phyloP scores from a whole-genome alignment of 2,888 invertebrate genomes.

The Amiota communis region DNA sequence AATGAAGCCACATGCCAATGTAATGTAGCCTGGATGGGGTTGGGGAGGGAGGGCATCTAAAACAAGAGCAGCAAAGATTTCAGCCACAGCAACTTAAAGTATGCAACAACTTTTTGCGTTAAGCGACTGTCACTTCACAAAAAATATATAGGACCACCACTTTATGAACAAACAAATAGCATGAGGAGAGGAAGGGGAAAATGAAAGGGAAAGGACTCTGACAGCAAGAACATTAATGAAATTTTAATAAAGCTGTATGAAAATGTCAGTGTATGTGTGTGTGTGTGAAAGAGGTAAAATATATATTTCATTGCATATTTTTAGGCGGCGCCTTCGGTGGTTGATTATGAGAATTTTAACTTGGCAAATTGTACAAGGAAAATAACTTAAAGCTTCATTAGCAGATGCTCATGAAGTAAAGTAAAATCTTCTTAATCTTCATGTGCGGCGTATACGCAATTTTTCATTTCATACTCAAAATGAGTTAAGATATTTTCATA shows the following conservation, averaged over 20 bases:
- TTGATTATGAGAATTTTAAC: not conserved
- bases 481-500: constrained; percentile 20
- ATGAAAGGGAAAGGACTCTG: not conserved
- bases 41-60: not conserved
- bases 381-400: constrained; percentile 61
- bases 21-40: not conserved
- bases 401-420: constrained; percentile 32
- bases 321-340: not conserved
- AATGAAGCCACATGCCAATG: too few relatives aligned
- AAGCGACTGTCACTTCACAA: constrained; percentile 12
- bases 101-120: constrained; percentile 46
- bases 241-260: constrained; percentile 59
- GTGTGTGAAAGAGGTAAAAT: not conserved
- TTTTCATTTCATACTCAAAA: constrained; percentile 53
- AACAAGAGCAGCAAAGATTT: constrained; percentile 11
- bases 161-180: too few relatives aligned
- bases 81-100: constrained; percentile 50
- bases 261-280: not conserved
- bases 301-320: constrained; percentile 38
- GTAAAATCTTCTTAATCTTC: too few relatives aligned
- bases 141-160: not conserved
- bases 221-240: constrained; percentile 52
- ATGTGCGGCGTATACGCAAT: constrained; percentile 52
- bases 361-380: constrained; percentile 26
- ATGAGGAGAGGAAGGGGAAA: not conserved